Evolutionary conservation across 1,140 invertebrate genomes (phyloP).

Genomic region (Trypoxylus dichotomus): DNA sequence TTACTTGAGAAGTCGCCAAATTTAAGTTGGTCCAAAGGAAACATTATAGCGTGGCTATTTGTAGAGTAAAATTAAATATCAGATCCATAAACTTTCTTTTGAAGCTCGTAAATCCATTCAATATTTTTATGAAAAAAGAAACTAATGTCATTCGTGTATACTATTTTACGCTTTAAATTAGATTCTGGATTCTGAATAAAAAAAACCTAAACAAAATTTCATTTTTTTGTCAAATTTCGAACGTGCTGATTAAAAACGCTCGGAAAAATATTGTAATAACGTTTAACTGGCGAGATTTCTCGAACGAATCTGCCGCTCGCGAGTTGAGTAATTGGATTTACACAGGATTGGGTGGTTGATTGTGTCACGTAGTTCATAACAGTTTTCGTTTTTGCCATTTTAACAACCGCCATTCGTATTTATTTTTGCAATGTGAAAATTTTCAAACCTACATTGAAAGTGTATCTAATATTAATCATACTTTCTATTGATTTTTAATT

Average conservation of each 20-base stretch:
- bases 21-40: too few relatives aligned
- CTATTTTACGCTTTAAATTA: too few relatives aligned
- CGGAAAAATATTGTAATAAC: neutral
- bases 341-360: neutral
- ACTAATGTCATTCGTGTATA: too few relatives aligned
- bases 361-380: slow-evolving; percentile 18
- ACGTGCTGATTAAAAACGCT: neutral
- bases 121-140: too few relatives aligned
- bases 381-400: neutral
- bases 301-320: neutral
- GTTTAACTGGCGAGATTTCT: slow-evolving; percentile 4
- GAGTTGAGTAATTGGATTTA: slow-evolving; percentile 3
- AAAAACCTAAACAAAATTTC: neutral
- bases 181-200: too few relatives aligned
- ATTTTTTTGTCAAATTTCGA: neutral
- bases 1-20: too few relatives aligned
- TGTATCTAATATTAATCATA: too few relatives aligned
- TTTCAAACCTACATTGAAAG: neutral
- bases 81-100: too few relatives aligned
- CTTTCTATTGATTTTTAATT: too few relatives aligned
- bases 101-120: too few relatives aligned
- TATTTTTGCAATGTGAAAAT: neutral
- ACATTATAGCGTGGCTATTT: too few relatives aligned
- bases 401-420: neutral
- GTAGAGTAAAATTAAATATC: too few relatives aligned